phyloP scores from a whole-genome alignment of 1,140 invertebrate species.

The Atopsyche davidsoni region DNA sequence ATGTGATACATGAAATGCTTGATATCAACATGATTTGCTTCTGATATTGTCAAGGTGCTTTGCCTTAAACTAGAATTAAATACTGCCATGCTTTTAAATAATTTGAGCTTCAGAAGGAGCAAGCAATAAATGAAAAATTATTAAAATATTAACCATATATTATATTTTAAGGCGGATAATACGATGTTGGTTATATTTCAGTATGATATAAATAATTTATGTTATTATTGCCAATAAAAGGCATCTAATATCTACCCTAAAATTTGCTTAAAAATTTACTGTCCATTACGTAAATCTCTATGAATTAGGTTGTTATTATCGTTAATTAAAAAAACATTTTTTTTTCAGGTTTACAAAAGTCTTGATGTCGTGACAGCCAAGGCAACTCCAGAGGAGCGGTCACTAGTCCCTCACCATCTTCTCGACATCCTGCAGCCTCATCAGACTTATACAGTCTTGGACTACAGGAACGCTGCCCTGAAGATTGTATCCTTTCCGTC shows the following conservation, averaged over 20 bases:
- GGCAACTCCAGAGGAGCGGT: slow-evolving; percentile 75
- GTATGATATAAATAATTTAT: no score
- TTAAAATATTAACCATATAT: no score
- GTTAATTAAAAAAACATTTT: no score
- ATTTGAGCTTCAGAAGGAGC: no score
- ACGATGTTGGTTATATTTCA: no score
- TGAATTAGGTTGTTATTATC: slow-evolving; percentile 1
- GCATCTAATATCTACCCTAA: neutral
- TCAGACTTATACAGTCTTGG: slow-evolving; percentile 73
- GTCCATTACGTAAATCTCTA: neutral
- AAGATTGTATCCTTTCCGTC: slow-evolving; percentile 71
- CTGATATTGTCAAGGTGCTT: no score
- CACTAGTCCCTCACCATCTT: slow-evolving; percentile 78
- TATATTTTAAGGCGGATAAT: no score
- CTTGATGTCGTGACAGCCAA: slow-evolving; percentile 96
- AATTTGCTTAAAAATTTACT: neutral
- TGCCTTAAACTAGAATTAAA: no score
- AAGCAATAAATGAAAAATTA: no score
- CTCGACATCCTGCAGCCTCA: slow-evolving; percentile 80
- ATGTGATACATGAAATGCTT: no score
- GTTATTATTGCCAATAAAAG: neutral
- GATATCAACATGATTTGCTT: no score
- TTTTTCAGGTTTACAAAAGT: slow-evolving; percentile 81
- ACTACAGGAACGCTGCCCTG: slow-evolving; percentile 77
- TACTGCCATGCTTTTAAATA: no score